Base-by-base conservation (phyloP, 37 sponge, comb jelly and placozoan species). In the Petrosia ficiformis region DNA sequence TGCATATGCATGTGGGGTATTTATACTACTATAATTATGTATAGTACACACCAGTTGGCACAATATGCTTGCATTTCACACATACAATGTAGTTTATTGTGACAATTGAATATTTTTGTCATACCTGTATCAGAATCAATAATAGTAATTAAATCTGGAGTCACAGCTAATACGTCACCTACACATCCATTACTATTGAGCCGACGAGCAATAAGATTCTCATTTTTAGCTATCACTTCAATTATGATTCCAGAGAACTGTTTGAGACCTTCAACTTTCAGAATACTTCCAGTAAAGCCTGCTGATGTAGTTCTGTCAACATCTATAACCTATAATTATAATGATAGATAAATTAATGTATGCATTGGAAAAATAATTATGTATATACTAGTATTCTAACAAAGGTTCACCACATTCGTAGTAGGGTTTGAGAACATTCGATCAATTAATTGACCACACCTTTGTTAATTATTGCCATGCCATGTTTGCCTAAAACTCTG, bases 71-170 rank as follows among this genome's bases (percentile, higher is more conserved):
- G 88, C 93, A 33, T 90, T 65, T 32, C 84, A 57, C 16, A 85
- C 89, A 77, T 84, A 88, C n/a, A n/a, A n/a, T n/a, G n/a, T n/a
- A n/a, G n/a, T n/a, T n/a, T n/a, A n/a, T n/a, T n/a, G n/a, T n/a
- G n/a, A 48, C 14, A 48, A 19, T 48, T 48, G 14, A 19, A 48
- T 19, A 19, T 48, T 48, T 19, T 48, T 48, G 14, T 19, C 54
- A 48, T 19, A 79, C 86, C 86, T 42, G 75, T 74, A 44, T 85
- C 76, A 29, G 75, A 59, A 48, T 85, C 86, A 2, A 93, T 59
- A 2, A 89, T 26, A 39, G 76, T 60, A 44, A 93, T 93, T 29
- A 93, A 87, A 41, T 93, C 90, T 0, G 94, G 94, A 24, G 82
- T 89, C 44, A 66, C 65, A 5, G 82, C 82, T 4, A 86, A 38